Evolutionary conservation across 1,140 invertebrate genomes (phyloP).

Genomic region (Trissolcus basalis): DNA sequence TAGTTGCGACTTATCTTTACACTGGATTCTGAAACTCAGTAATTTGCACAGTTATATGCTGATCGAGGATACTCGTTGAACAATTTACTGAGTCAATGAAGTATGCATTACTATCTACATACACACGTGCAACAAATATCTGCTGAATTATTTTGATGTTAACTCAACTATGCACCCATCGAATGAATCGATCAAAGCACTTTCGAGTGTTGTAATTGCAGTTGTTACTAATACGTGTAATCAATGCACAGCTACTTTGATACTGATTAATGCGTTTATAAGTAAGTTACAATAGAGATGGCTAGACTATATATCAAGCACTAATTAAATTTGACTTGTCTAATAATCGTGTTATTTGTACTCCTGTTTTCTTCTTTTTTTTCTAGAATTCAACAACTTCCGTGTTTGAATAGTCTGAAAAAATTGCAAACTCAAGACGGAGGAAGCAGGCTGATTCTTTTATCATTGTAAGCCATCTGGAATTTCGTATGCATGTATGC

Average conservation of each 20-base stretch:
- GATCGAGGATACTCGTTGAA: constrained; percentile 17
- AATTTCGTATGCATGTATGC: too few species aligned
- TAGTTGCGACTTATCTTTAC: neutral
- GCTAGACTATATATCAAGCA: too few species aligned
- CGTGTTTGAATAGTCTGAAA: too few species aligned
- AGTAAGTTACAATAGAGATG: too few species aligned
- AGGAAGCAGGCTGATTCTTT: too few species aligned
- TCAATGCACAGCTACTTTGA: constrained; percentile 14
- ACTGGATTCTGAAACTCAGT: constrained; percentile 6
- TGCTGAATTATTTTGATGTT: constrained; percentile 32
- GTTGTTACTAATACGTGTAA: constrained; percentile 26
- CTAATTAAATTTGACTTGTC: too few species aligned
- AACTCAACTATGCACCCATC: constrained; percentile 26
- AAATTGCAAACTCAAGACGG: too few species aligned
- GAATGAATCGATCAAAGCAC: constrained; percentile 29
- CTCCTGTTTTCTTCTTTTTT: too few species aligned
- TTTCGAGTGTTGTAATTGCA: constrained; percentile 29
- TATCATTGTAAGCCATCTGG: too few species aligned
- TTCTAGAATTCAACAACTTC: too few species aligned
- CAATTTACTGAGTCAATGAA: constrained; percentile 33
- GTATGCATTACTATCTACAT: constrained; percentile 28
- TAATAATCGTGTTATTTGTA: too few species aligned
- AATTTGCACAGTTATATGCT: constrained; percentile 14
- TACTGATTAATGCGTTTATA: constrained; percentile 12
- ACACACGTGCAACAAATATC: constrained; percentile 29